phyloP scores from a whole-genome alignment of 2,888 invertebrate species.

The Empis livida region DNA sequence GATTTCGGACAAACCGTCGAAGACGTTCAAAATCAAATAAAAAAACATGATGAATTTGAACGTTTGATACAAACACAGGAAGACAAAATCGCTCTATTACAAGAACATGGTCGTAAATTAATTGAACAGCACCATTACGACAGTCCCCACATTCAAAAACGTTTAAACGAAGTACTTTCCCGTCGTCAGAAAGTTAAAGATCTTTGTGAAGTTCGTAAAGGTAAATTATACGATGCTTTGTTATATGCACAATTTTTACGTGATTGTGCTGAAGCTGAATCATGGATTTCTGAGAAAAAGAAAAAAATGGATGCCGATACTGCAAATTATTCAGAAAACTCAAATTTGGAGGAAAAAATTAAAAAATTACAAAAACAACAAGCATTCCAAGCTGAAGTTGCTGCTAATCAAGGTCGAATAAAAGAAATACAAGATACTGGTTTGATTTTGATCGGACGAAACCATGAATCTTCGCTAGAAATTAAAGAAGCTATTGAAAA shows the following conservation, averaged over 20 bases:
- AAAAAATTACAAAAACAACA: slow-evolving; percentile 90
- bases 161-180: slow-evolving; percentile 60
- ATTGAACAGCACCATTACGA: slow-evolving; percentile 87
- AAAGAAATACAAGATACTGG: slow-evolving; percentile 66
- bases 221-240: slow-evolving; percentile 60
- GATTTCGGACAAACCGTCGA: slow-evolving; percentile 71
- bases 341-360: slow-evolving; percentile 86
- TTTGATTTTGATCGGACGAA: slow-evolving; percentile 52
- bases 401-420: slow-evolving; percentile 75
- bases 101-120: slow-evolving; percentile 76
- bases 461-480: slow-evolving; percentile 55
- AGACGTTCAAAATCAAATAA: slow-evolving; percentile 77
- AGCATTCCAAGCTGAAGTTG: slow-evolving; percentile 84
- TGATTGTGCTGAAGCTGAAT: slow-evolving; percentile 80
- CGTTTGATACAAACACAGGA: slow-evolving; percentile 75
- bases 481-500: slow-evolving; percentile 56
- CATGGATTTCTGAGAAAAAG: slow-evolving; percentile 85
- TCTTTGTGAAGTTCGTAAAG: slow-evolving; percentile 51
- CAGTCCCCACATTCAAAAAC: slow-evolving; percentile 60
- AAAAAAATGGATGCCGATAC: slow-evolving; percentile 75
- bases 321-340: slow-evolving; percentile 48
- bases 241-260: slow-evolving; percentile 82
- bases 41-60: slow-evolving; percentile 92
- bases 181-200: slow-evolving; percentile 52
- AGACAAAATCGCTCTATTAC: slow-evolving; percentile 68